Evolutionary conservation across 1,140 invertebrate genomes (phyloP).

Genomic region (Paraescarpia echinospica): DNA sequence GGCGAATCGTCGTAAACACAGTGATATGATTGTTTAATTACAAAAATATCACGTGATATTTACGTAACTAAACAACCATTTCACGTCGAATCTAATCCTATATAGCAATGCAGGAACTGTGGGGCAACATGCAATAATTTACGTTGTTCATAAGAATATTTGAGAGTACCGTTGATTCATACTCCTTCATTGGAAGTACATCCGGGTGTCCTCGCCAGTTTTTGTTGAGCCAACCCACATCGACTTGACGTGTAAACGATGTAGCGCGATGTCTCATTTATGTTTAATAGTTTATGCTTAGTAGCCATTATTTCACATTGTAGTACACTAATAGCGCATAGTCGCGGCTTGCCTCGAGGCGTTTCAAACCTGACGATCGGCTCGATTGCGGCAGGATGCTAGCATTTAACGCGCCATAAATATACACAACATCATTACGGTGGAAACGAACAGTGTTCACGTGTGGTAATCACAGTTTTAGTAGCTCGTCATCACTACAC

Average conservation of each 20-base stretch:
- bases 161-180: neutral
- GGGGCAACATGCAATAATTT: neutral
- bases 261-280: neutral
- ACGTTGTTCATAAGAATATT: neutral
- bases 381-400: neutral
- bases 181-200: neutral
- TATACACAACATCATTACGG: neutral
- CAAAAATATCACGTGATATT: neutral
- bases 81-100: neutral
- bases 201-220: neutral
- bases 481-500: neutral
- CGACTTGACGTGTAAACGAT: neutral
- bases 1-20: too few species aligned
- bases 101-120: neutral
- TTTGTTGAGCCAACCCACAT: neutral
- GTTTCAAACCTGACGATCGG: neutral
- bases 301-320: neutral
- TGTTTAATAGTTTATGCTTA: neutral
- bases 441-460: neutral
- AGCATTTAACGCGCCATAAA: neutral
- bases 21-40: neutral
- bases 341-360: neutral
- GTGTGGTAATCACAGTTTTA: neutral
- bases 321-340: neutral
- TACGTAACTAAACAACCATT: neutral